Percentiles rank a stretch among this genome's conserved stretches.
phyloP scores from a whole-genome alignment of 2,888 invertebrate genomes.

The Lacanobia oleracea region DNA sequence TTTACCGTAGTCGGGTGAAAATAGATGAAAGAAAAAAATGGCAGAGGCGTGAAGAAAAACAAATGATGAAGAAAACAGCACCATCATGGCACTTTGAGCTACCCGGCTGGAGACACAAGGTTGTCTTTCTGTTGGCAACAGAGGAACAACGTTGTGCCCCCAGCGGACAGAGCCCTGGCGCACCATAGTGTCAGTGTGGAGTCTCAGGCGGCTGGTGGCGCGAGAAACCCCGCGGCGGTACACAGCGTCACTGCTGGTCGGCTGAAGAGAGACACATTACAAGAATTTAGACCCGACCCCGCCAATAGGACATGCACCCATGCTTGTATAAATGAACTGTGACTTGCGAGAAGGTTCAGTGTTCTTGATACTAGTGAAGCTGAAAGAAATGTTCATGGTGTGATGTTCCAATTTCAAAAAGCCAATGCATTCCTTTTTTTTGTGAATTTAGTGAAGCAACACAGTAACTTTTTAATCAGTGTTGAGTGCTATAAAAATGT shows the following conservation, averaged over 20 bases:
- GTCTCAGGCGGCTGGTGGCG: slow-evolving; percentile 73
- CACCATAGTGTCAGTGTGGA: slow-evolving; percentile 80
- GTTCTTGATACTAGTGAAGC: slow-evolving; percentile 24
- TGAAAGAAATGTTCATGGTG: neutral
- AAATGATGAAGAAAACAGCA: slow-evolving; percentile 52
- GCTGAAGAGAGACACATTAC: slow-evolving; percentile 67
- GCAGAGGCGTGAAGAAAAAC: slow-evolving; percentile 33
- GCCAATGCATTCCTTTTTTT: slow-evolving; percentile 1
- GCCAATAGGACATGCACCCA: slow-evolving; percentile 72
- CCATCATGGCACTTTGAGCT: slow-evolving; percentile 53
- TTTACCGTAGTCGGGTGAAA: slow-evolving; percentile 13
- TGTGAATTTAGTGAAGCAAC: neutral
- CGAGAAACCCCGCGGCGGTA: slow-evolving; percentile 64
- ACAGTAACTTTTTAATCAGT: neutral
- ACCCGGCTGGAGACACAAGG: slow-evolving; percentile 67
- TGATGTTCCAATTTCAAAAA: neutral
- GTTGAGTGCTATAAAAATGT: neutral
- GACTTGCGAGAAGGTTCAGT: slow-evolving; percentile 1
- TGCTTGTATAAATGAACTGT: slow-evolving; percentile 17
- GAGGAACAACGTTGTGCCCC: slow-evolving; percentile 59
- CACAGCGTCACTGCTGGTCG: slow-evolving; percentile 66
- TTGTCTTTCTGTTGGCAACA: slow-evolving; percentile 50
- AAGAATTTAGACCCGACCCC: slow-evolving; percentile 73
- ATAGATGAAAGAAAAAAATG: slow-evolving; percentile 36
- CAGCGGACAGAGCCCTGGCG: slow-evolving; percentile 53